Conservation (phyloP, 2,888 invertebrate genomes). For the Drosophila lutescens region DNA sequence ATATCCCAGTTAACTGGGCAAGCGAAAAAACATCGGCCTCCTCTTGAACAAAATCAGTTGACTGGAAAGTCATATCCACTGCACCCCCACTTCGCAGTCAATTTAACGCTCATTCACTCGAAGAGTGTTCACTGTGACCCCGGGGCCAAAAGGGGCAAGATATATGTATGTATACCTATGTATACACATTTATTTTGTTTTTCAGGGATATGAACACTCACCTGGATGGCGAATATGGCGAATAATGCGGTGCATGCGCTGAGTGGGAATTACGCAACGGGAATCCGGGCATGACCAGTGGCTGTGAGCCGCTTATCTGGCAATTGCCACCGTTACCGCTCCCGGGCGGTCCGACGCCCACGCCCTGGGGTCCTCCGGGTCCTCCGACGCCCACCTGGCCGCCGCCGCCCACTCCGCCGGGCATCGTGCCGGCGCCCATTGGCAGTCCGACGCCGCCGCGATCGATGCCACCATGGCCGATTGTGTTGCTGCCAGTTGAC, state of each 20-base stretch:
- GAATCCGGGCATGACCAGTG: conserved; percentile 95
- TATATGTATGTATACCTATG: not conserved
- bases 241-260: conserved; percentile 91
- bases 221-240: conserved; percentile 95
- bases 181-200: too few relatives aligned
- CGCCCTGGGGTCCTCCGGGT: conserved; percentile 37
- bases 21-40: not conserved
- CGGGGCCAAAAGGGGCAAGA: conserved; percentile 4
- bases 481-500: conserved; percentile 87
- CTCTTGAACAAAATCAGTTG: conserved; percentile 26
- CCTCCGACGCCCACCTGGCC: conserved; percentile 62
- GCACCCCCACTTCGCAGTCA: conserved; percentile 23
- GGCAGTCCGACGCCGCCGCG: conserved; percentile 75
- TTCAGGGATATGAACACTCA: conserved; percentile 54
- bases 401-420: conserved; percentile 71
- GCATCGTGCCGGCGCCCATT: conserved; percentile 74
- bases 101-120: conserved; percentile 35
- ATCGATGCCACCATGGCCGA: conserved; percentile 83
- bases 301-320: conserved; percentile 89
- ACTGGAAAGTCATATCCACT: conserved; percentile 31
- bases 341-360: conserved; percentile 46
- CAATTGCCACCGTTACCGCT: conserved; percentile 86
- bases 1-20: not conserved
- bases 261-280: conserved; percentile 89
- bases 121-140: conserved; percentile 26